A percentile compares a stretch with the other conserved stretches of the same genome.
Conservation (phyloP, 1,140 invertebrate species). For the Thrips palmi region DNA sequence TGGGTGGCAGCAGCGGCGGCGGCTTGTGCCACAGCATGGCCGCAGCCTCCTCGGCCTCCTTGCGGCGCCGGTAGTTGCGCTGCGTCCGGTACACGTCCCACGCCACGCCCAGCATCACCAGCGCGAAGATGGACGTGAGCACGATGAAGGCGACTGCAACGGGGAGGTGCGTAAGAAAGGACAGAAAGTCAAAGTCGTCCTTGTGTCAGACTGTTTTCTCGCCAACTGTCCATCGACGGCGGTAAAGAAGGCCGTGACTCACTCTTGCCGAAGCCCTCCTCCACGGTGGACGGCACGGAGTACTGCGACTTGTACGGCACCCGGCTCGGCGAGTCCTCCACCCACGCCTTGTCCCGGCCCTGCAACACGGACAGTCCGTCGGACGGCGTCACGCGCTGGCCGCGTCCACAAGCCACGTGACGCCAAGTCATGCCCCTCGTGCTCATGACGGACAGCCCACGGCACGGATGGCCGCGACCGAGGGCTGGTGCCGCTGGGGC, state of each 20-base stretch:
- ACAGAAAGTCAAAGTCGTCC: slow-evolving; percentile 16
- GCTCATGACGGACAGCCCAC: too few relatives aligned
- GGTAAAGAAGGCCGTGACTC: too few relatives aligned
- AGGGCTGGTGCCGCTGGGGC: neutral
- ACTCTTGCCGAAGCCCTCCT: slow-evolving; percentile 52
- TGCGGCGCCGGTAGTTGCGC: slow-evolving; percentile 33
- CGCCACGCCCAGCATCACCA: slow-evolving; percentile 18
- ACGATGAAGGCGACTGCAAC: slow-evolving; percentile 20
- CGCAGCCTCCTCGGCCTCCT: slow-evolving; percentile 47
- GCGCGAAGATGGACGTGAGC: slow-evolving; percentile 18
- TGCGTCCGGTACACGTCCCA: slow-evolving; percentile 22
- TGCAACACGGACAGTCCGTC: slow-evolving; percentile 23
- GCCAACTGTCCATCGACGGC: slow-evolving; percentile 23
- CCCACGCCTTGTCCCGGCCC: slow-evolving; percentile 58
- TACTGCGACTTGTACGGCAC: slow-evolving; percentile 52
- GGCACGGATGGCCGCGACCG: too few relatives aligned
- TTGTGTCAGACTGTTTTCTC: slow-evolving; percentile 24
- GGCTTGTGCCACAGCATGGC: slow-evolving; percentile 16
- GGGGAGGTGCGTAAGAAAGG: too few relatives aligned
- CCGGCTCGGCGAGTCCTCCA: slow-evolving; percentile 54
- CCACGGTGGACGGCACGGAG: slow-evolving; percentile 46
- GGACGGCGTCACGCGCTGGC: too few relatives aligned
- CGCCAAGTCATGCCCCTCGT: too few relatives aligned
- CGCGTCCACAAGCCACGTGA: too few relatives aligned
- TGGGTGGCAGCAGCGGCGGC: too few relatives aligned